Evolutionary conservation across 1,140 invertebrate species (phyloP).

Genomic region (Apocrypta bakeri): DNA sequence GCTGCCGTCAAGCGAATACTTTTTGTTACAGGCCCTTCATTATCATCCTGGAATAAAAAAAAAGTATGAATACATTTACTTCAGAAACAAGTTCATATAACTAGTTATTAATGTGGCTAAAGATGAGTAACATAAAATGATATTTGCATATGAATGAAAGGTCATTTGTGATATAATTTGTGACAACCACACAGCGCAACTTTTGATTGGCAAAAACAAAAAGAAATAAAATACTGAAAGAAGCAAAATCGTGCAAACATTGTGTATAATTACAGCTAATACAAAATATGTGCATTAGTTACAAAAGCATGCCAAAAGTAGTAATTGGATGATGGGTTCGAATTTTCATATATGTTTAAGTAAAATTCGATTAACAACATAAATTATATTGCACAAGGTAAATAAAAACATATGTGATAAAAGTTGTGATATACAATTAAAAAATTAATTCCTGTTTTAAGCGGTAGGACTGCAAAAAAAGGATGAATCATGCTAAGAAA

Average conservation of each 20-base stretch:
- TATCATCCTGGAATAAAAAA: conserved; percentile 87
- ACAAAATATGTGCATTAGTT: conserved; percentile 53
- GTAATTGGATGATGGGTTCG: conserved; percentile 32
- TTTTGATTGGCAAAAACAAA: conserved; percentile 22
- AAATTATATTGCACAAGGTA: conserved; percentile 10
- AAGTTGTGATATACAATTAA: conserved; percentile 20
- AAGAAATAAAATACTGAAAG: conserved; percentile 28
- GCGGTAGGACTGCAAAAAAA: conserved; percentile 24
- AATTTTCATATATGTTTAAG: background rate
- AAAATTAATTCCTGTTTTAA: conserved; percentile 39
- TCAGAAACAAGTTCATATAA: background rate
- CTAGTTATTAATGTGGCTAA: background rate
- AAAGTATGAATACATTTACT: background rate
- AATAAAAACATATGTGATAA: conserved; percentile 7
- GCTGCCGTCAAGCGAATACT: conserved; percentile 97
- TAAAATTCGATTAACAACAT: background rate
- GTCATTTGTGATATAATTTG: conserved; percentile 38
- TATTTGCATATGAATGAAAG: conserved; percentile 44
- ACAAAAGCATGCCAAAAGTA: conserved; percentile 54
- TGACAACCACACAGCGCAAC: conserved; percentile 36
- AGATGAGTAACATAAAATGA: conserved; percentile 45
- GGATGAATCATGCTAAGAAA: conserved; percentile 40
- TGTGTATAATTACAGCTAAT: conserved; percentile 43
- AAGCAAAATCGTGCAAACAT: conserved; percentile 49
- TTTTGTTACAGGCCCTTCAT: conserved; percentile 98